Evolutionary conservation across 2,113 vertebrate species (phyloP), one percentile per base, ranked within the genome.

Genomic region (Neodontobutis hainanensis): DNA sequence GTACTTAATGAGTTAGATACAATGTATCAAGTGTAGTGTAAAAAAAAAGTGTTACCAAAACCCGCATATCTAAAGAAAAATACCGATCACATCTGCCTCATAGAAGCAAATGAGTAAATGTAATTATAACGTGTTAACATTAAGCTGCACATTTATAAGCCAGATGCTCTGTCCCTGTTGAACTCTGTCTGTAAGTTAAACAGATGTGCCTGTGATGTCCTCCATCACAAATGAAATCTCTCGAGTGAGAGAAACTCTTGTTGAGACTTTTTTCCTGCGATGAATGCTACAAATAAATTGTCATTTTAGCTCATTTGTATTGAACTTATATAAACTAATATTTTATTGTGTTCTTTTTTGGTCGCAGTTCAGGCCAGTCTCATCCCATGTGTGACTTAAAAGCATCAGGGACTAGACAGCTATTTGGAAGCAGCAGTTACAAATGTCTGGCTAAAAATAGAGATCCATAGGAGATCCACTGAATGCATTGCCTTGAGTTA

Each of bases 321-420:
- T 27, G 19, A 2, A 27, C 10, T 43, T 11, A 43, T 43, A 1
- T 43, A 43, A 43, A 8, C 42, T 8, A 3, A 6, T 43, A 1
- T 46, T 4, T 14, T 46, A n/a, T n/a, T n/a, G n/a, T 46, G 9
- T 46, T 11, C 44, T 46, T 46, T 11, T 46, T 40, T 40, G 38
- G 38, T 40, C 8, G 4, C 4, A 40, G 2, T 40, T 40, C 8
- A 8, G 55, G 16, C 61, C 44, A 55, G 43, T 69, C 47, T 63
- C 42, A 45, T 66, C 49, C 42, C 34, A 65, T n/a, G 51, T n/a
- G 40, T 73, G 6, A 68, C 15, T 42, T 68, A 58, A 80, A 68
- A 60, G 68, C 64, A 57, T 40, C 61, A 52, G 32, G 36, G 53
- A 73, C 52, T 51, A 70, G 70, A 53, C 68, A 12, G 16, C 5